phyloP scores from a whole-genome alignment of 1,140 invertebrate species.

The Drosophila eugracilis region DNA sequence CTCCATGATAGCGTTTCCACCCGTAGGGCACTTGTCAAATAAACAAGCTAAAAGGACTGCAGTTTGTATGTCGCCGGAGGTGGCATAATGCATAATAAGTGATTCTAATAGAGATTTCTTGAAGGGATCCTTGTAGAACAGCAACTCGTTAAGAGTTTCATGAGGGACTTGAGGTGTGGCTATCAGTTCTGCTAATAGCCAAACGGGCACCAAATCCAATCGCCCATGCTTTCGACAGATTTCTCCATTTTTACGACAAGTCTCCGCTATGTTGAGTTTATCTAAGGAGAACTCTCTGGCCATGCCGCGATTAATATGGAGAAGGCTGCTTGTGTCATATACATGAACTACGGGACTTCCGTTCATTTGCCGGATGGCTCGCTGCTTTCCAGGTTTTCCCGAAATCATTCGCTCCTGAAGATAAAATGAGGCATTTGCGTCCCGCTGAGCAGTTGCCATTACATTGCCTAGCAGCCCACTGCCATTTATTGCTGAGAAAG shows the following conservation, averaged over 20 bases:
- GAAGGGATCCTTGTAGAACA: constrained; percentile 89
- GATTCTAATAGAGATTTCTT: constrained; percentile 93
- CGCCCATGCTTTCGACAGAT: constrained; percentile 90
- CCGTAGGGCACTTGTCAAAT: constrained; percentile 87
- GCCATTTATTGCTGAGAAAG: constrained; percentile 90
- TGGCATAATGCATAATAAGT: constrained; percentile 92
- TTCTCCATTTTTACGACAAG: constrained; percentile 92
- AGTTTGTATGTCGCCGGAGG: constrained; percentile 94
- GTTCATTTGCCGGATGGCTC: constrained; percentile 84
- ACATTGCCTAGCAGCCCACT: constrained; percentile 85
- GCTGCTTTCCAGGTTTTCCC: constrained; percentile 71
- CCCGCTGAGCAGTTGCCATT: constrained; percentile 86
- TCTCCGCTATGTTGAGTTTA: constrained; percentile 86
- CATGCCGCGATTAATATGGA: constrained; percentile 91
- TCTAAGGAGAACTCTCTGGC: constrained; percentile 93
- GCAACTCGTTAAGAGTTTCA: constrained; percentile 70
- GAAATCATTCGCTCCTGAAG: constrained; percentile 91
- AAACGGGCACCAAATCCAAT: constrained; percentile 93
- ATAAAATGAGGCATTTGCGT: constrained; percentile 90
- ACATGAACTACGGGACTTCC: constrained; percentile 88
- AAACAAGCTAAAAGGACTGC: constrained; percentile 96
- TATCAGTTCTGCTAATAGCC: constrained; percentile 91
- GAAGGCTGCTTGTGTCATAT: constrained; percentile 91
- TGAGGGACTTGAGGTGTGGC: constrained; percentile 86
- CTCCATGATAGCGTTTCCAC: constrained; percentile 26